Evolutionary conservation across 2,888 invertebrate genomes (phyloP).

Genomic region (Eilema griseolum): DNA sequence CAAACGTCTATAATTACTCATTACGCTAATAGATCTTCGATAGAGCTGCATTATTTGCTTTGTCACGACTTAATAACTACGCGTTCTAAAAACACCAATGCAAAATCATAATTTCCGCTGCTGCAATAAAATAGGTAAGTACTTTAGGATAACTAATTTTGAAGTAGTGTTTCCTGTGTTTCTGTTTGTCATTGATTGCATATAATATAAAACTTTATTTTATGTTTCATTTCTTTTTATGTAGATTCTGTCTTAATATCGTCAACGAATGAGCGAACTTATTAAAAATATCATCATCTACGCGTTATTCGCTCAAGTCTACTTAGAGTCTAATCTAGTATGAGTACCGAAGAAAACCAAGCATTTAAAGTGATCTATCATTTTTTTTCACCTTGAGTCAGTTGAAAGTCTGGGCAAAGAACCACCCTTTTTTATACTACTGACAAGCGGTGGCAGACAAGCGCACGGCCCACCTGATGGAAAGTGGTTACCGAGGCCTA

Average conservation of each 20-base stretch:
- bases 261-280: no score
- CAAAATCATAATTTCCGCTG: constrained; percentile 12
- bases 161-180: not conserved
- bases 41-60: constrained; percentile 64
- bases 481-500: no score
- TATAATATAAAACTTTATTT: not conserved
- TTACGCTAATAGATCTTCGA: constrained; percentile 77
- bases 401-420: not conserved
- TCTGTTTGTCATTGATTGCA: not conserved
- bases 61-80: constrained; percentile 68
- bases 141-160: not conserved
- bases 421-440: not conserved
- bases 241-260: no score
- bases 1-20: constrained; percentile 75
- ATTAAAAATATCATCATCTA: no score
- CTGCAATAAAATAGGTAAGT: not conserved
- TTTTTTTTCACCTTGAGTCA: no score
- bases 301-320: no score
- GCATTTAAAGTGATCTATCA: not conserved
- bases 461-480: no score
- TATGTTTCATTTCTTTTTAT: no score
- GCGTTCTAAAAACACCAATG: constrained; percentile 39
- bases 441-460: no score
- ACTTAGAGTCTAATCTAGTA: no score
- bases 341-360: not conserved